Percentiles rank a stretch among this genome's conserved stretches.
These are phyloP conservation scores for Tachina lurida DNA, from an alignment of 2,888 invertebrate species.

Conservation along the genomic window DNA sequence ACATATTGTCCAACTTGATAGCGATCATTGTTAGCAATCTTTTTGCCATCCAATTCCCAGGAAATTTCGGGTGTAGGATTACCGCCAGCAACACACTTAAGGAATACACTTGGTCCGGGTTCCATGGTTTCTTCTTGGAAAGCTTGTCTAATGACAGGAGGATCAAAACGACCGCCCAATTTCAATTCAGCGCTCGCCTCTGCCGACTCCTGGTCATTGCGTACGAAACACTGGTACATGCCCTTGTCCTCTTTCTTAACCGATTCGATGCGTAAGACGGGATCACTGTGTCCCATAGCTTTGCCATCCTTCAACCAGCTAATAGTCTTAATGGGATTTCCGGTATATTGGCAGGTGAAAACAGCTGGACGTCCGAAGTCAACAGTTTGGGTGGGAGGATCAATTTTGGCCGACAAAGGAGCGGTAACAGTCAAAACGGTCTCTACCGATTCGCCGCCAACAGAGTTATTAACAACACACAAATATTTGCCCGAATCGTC, in stretches of 20 bases:
- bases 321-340: slow-evolving; percentile 95
- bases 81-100: slow-evolving; percentile 96
- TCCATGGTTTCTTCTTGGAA: slow-evolving; percentile 95
- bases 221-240: slow-evolving; percentile 98
- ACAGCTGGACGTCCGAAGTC: slow-evolving; percentile 96
- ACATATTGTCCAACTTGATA: slow-evolving; percentile 94
- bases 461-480: slow-evolving; percentile 97
- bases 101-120: slow-evolving; percentile 93
- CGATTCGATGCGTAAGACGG: slow-evolving; percentile 92
- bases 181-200: slow-evolving; percentile 96
- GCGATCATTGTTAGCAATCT: slow-evolving; percentile 89
- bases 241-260: slow-evolving; percentile 97
- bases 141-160: slow-evolving; percentile 93
- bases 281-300: slow-evolving; percentile 91
- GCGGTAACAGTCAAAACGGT: slow-evolving; percentile 96
- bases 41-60: slow-evolving; percentile 95
- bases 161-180: slow-evolving; percentile 96
- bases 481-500: slow-evolving; percentile 97
- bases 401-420: slow-evolving; percentile 93
- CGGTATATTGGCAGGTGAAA: slow-evolving; percentile 94
- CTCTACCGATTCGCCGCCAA: slow-evolving; percentile 96
- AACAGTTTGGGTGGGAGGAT: slow-evolving; percentile 95
- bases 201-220: slow-evolving; percentile 96
- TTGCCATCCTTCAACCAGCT: slow-evolving; percentile 97
- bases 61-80: slow-evolving; percentile 97